Evolutionary conservation across 2,888 invertebrate genomes (phyloP), one percentile per base, ranked within the genome.

Genomic region (Electrophaes corylata): DNA sequence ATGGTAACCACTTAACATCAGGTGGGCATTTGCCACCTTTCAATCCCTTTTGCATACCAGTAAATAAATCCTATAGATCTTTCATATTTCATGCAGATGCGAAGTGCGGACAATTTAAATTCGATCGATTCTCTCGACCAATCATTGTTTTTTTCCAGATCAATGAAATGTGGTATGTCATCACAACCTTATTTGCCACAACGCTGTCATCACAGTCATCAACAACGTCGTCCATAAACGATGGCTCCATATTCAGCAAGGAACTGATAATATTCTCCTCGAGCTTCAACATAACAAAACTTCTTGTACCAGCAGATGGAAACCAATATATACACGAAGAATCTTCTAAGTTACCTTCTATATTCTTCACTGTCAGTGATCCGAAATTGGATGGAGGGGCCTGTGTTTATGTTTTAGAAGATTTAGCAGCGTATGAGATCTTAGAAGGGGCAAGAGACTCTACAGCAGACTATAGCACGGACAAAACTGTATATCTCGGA

Each of bases 341-440:
- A 29, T 51, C 76, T 0, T 70, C 79, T 0, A 84, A 85, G 0
- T 75, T 83, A 29, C 86, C 87, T 0, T 76, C 83, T 1, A 79
- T 88, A 55, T 88, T 87, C 55, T 88, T 88, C 44, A 82, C 85
- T 2, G 68, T 86, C 23, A 47, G 75, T 0, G 84, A 86, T 50
- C 71, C 81, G 0, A 80, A 73, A 35, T 53, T 80, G 4, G 81
- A 84, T 47, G 83, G 83, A 1, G 86, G 84, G 0, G 75, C 77
- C 19, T 86, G 86, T 60, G 81, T 88, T 1, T 88, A 84, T n/a
- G 85, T 86, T 0, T 54, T 88, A 10, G 84, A 88, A 78, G 86
- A 80, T 1, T 72, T 84, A 8, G 83, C 83, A n/a, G 84, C 86
- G 0, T 87, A 45, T 14, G 14, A 52, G 26, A 29, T 59, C 3